These are phyloP conservation scores for Henricia sp. DNA, from an alignment of 53 echinoderm and acorn worm species.

Conservation along the genomic window DNA sequence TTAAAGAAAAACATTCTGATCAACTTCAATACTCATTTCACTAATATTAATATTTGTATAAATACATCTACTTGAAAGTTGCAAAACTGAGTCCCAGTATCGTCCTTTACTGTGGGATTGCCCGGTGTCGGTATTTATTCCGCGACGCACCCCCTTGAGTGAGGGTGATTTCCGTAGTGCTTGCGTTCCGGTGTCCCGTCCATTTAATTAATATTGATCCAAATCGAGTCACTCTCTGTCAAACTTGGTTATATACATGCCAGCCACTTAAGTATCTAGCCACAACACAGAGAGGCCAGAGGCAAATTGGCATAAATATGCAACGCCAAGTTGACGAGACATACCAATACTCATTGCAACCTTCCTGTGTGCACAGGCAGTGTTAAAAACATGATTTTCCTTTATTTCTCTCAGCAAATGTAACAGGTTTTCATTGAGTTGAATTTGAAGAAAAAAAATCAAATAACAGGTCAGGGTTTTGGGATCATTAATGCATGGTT, in stretches of 20 bases:
- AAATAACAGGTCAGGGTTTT: too few relatives aligned
- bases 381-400: too few relatives aligned
- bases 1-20: too few relatives aligned
- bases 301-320: background rate
- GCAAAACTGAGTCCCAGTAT: too few relatives aligned
- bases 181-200: conserved; percentile 42
- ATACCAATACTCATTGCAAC: too few relatives aligned
- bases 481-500: too few relatives aligned
- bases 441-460: too few relatives aligned
- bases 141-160: conserved; percentile 35
- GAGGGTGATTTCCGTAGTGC: conserved; percentile 51
- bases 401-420: too few relatives aligned
- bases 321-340: too few relatives aligned
- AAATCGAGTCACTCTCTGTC: conserved; percentile 42
- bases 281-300: background rate
- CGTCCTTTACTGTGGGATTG: background rate
- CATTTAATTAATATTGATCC: conserved; percentile 68
- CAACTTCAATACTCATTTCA: background rate
- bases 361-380: too few relatives aligned
- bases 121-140: conserved; percentile 24
- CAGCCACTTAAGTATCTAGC: conserved; percentile 34
- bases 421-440: too few relatives aligned
- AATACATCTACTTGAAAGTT: too few relatives aligned
- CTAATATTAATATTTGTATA: background rate
- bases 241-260: conserved; percentile 47